Evolutionary conservation across 2,888 invertebrate species (phyloP).

Genomic region (Apeira syringaria): DNA sequence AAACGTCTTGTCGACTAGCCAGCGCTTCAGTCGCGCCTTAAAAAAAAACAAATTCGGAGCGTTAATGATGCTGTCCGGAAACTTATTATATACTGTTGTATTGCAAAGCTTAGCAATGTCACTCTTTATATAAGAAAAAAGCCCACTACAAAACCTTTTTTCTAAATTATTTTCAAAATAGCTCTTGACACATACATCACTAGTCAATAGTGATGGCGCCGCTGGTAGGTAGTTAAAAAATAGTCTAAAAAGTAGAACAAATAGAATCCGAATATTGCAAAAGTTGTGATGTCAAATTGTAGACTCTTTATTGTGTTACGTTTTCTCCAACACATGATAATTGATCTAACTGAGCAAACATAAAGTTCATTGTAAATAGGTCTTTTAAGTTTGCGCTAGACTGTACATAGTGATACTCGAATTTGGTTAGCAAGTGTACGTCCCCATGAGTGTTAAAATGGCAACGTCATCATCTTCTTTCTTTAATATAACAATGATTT

Average conservation of each 20-base stretch:
- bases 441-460: constrained; percentile 19
- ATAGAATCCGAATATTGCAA: constrained; percentile 35
- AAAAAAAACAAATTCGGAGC: too few species aligned
- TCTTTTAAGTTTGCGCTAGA: constrained; percentile 4
- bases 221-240: constrained; percentile 16
- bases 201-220: constrained; percentile 29
- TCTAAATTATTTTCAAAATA: constrained; percentile 11
- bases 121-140: too few species aligned
- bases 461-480: constrained; percentile 5
- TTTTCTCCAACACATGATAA: constrained; percentile 20
- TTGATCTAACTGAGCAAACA: constrained; percentile 27
- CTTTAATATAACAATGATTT: too few species aligned
- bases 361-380: constrained; percentile 17
- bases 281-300: constrained; percentile 24
- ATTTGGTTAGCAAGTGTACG: constrained; percentile 6
- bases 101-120: too few species aligned
- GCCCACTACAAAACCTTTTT: too few species aligned
- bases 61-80: too few species aligned
- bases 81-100: too few species aligned
- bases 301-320: constrained; percentile 23
- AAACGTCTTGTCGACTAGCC: too few species aligned
- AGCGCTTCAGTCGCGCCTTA: too few species aligned
- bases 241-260: constrained; percentile 34
- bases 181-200: constrained; percentile 34
- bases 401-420: constrained; percentile 33